A percentile compares a stretch with the other conserved stretches of the same genome.
Evolutionary conservation across 2,797 vertebrate genomes (phyloP).

Genomic region (Hoplostethus atlanticus): DNA sequence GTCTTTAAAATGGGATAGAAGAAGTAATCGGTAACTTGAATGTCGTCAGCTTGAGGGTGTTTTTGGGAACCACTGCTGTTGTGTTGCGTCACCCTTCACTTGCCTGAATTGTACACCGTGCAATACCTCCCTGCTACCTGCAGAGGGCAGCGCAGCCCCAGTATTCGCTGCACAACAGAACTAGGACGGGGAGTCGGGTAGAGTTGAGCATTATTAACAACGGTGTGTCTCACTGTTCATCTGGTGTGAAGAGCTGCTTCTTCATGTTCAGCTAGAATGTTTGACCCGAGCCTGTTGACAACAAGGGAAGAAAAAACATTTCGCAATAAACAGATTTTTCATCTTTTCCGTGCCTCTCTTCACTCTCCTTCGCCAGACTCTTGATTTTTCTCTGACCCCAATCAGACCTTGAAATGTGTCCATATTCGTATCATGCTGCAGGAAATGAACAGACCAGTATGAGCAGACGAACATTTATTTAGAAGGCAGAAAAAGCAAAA

Average conservation of each 20-base stretch:
- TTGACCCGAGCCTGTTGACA: constrained; percentile 32
- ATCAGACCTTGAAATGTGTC: too few relatives aligned
- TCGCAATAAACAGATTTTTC: not conserved
- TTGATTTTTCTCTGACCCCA: too few relatives aligned
- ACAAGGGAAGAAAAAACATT: constrained; percentile 21
- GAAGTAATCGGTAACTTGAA: constrained; percentile 54
- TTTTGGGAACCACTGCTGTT: constrained; percentile 18
- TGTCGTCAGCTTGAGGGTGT: constrained; percentile 43
- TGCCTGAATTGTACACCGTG: not conserved
- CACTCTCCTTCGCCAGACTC: too few relatives aligned
- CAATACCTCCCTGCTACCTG: constrained; percentile 19
- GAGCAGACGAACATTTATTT: too few relatives aligned
- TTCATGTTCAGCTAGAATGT: constrained; percentile 15
- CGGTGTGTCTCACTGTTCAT: constrained; percentile 22
- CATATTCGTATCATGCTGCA: too few relatives aligned
- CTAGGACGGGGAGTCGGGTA: not conserved
- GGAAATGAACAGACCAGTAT: too few relatives aligned
- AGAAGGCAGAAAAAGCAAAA: too few relatives aligned
- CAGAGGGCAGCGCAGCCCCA: constrained; percentile 72
- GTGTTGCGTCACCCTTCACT: not conserved
- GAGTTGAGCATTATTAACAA: not conserved
- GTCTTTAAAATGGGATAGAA: constrained; percentile 44
- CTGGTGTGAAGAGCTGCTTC: constrained; percentile 33
- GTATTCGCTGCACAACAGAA: not conserved
- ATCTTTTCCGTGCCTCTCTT: too few relatives aligned